Base-by-base conservation (phyloP, 2,797 vertebrate genomes). In the Rhinoraja longicauda region DNA sequence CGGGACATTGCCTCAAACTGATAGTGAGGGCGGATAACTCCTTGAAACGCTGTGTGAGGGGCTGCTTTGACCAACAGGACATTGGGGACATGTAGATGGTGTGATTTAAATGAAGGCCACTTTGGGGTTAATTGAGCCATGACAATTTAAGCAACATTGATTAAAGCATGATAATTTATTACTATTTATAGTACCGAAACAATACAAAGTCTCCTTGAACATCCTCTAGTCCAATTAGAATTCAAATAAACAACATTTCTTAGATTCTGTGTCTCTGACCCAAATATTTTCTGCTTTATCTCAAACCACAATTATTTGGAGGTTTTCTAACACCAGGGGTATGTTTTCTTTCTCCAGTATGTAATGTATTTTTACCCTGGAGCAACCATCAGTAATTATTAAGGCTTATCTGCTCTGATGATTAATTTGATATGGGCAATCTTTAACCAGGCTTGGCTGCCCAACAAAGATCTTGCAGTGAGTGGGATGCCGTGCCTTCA, bases 231-330 rank as follows among this genome's bases (percentile, higher is more conserved):
- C 15, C 59, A 88, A 88, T 88, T 88, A 88, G 64, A 88, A 88
- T 88, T 64, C 62, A 88, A 88, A 88, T 67, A 88, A 88, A 88
- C 84, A 67, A 32, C 84, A 88, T 88, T 88, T 67, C 62, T 88
- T 8, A 36, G 59, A 88, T 67, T 67, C 84, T 88, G 84, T 88
- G 29, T 32, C 59, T 67, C 84, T 32, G 26, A n/a, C 59, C 84
- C 62, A 88, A 64, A 88, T 67, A 32, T 88, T 67, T 64, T 19
- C 84, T 88, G 62, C 84, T 21, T 64, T 88, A 64, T 88, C 62
- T 64, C 84, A 88, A 88, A 88, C 84, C 84, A 88, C 84, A 88
- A 67, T 67, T 67, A 88, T 88, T 88, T 88, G 84, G 84, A 88
- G n/a, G n/a, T 88, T 88, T 59, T 67, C 84, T 64, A 67, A 62